Conservation (phyloP, 2,797 vertebrate species). For the Australoheros facetus region DNA sequence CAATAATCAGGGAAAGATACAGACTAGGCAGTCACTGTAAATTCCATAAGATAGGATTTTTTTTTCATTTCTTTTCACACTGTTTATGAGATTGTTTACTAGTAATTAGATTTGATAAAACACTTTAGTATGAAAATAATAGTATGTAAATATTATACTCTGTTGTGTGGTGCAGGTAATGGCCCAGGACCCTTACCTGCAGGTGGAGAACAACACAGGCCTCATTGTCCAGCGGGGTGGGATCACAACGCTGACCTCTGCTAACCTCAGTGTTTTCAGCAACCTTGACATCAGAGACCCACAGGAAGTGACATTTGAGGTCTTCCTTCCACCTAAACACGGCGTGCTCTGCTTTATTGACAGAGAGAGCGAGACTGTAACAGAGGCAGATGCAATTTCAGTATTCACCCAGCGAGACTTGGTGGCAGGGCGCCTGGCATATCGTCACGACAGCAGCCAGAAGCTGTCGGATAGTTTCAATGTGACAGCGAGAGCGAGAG, state of each 20-base stretch:
- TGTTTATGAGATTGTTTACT: neutral
- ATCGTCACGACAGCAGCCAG: constrained; percentile 81
- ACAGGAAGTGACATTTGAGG: constrained; percentile 80
- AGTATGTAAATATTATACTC: neutral
- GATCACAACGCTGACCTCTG: constrained; percentile 70
- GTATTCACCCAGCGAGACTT: constrained; percentile 87
- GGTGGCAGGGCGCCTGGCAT: constrained; percentile 77
- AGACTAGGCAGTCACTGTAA: neutral
- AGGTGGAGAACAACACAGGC: constrained; percentile 86
- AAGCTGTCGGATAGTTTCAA: constrained; percentile 84
- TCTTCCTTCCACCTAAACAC: constrained; percentile 81
- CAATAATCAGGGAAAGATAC: neutral
- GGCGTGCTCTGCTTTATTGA: constrained; percentile 81
- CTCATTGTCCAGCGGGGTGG: constrained; percentile 84
- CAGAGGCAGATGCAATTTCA: constrained; percentile 44
- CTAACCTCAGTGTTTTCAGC: constrained; percentile 86
- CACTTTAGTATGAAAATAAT: neutral
- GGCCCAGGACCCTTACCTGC: constrained; percentile 86
- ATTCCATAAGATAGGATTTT: neutral
- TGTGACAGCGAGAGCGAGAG: constrained; percentile 78
- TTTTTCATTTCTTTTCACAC: neutral
- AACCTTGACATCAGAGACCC: constrained; percentile 89
- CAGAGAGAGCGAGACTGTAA: constrained; percentile 16
- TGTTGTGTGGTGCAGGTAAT: constrained; percentile 78
- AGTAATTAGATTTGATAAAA: neutral